A percentile compares a stretch with the other conserved stretches of the same genome.
phyloP scores from a whole-genome alignment of 2,113 vertebrate species.

The Meleagris gallopavo region DNA sequence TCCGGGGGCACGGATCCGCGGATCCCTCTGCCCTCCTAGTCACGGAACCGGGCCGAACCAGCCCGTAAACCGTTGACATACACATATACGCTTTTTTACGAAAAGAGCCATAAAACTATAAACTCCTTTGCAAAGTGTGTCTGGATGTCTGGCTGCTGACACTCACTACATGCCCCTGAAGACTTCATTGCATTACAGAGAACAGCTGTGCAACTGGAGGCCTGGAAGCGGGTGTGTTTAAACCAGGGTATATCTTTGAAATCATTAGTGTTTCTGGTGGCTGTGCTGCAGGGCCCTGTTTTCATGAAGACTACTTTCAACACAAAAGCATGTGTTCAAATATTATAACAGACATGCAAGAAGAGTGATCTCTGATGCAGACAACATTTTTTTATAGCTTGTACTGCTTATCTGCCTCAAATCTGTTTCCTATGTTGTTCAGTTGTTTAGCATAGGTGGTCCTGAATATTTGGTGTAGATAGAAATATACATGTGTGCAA shows the following conservation, averaged over 20 bases:
- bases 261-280: background rate
- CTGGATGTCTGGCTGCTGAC: background rate
- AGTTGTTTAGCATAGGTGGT: background rate
- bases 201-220: background rate
- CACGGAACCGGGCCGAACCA: too few relatives aligned
- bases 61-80: too few relatives aligned
- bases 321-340: background rate
- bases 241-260: background rate
- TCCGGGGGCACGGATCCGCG: too few relatives aligned
- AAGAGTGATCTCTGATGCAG: background rate
- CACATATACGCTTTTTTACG: background rate
- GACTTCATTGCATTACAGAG: background rate
- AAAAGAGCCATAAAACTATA: background rate
- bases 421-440: background rate
- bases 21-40: too few relatives aligned
- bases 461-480: background rate
- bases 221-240: background rate
- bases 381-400: background rate
- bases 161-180: background rate
- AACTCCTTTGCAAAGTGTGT: background rate
- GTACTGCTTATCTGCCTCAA: background rate
- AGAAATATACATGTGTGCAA: background rate
- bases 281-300: background rate
- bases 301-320: background rate
- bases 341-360: background rate